Conservation (phyloP, 2,888 invertebrate species). For the Notodonta dromedarius region DNA sequence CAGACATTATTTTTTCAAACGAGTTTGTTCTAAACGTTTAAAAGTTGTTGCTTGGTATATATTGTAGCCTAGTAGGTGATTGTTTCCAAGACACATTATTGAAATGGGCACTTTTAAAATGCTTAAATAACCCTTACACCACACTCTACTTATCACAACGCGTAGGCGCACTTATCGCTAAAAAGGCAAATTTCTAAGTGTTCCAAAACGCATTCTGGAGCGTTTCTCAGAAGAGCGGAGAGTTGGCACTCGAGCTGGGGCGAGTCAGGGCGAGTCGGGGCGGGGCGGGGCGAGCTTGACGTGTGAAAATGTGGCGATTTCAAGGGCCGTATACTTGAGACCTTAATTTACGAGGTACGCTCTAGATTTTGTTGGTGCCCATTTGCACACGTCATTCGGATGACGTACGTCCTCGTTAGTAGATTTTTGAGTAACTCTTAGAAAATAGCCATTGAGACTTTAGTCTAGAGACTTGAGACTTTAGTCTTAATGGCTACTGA, state of each 20-base stretch:
- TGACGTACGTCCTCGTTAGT: neutral
- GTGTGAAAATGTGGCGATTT: conserved; percentile 39
- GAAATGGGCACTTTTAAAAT: neutral
- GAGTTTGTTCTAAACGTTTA: too few species aligned
- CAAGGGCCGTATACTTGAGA: conserved; percentile 52
- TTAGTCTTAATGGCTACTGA: too few species aligned
- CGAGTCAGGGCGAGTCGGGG: neutral
- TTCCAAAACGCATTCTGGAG: neutral
- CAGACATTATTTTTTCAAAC: too few species aligned
- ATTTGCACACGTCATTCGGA: conserved; percentile 21
- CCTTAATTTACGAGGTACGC: conserved; percentile 62
- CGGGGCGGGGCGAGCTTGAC: conserved; percentile 7
- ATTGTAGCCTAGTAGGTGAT: too few species aligned
- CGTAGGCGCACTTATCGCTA: neutral
- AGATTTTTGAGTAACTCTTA: too few species aligned
- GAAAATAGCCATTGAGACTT: too few species aligned
- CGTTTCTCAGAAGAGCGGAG: conserved; percentile 3
- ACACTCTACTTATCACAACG: neutral
- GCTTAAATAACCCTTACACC: neutral
- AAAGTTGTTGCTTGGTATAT: too few species aligned
- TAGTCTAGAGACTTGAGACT: too few species aligned
- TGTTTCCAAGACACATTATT: neutral
- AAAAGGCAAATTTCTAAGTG: conserved; percentile 4
- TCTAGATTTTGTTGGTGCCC: conserved; percentile 32
- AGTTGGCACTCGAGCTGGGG: conserved; percentile 7